Evolutionary conservation across 2,888 invertebrate genomes (phyloP).

Genomic region (Anorthoa munda): DNA sequence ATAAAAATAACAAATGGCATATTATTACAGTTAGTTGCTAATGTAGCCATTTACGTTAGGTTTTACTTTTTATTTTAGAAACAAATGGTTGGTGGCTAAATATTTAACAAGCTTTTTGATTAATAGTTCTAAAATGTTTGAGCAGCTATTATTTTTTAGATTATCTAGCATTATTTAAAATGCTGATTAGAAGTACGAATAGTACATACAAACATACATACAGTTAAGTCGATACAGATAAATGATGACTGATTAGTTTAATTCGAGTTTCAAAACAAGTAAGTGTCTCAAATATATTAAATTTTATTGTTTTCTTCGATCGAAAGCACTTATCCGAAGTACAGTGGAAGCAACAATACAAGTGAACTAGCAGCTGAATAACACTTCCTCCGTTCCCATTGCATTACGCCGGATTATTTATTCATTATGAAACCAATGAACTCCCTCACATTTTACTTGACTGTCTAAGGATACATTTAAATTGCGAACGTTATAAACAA

Average conservation of each 20-base stretch:
- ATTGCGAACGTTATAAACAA: constrained; percentile 16
- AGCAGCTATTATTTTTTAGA: not conserved
- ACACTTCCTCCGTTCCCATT: constrained; percentile 41
- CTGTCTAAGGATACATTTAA: constrained; percentile 18
- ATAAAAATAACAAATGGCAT: constrained; percentile 5
- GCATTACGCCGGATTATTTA: constrained; percentile 54
- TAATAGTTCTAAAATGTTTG: not conserved
- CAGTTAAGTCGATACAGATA: too few species aligned
- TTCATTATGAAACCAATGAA: constrained; percentile 51
- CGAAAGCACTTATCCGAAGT: constrained; percentile 32
- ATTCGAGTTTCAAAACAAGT: not conserved
- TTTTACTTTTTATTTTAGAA: not conserved
- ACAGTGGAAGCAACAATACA: not conserved
- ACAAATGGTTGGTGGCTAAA: not conserved
- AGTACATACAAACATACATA: too few species aligned
- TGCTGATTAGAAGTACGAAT: too few species aligned
- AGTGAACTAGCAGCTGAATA: constrained; percentile 46
- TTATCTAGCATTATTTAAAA: too few species aligned
- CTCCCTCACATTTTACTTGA: constrained; percentile 9
- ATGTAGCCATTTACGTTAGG: not conserved
- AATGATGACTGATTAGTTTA: too few species aligned
- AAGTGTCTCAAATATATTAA: not conserved
- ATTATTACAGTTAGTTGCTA: constrained; percentile 18
- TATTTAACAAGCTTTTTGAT: constrained; percentile 7
- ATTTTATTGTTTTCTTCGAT: constrained; percentile 5